phyloP scores from a whole-genome alignment of 1,140 invertebrate genomes.

The Hestina assimilis region DNA sequence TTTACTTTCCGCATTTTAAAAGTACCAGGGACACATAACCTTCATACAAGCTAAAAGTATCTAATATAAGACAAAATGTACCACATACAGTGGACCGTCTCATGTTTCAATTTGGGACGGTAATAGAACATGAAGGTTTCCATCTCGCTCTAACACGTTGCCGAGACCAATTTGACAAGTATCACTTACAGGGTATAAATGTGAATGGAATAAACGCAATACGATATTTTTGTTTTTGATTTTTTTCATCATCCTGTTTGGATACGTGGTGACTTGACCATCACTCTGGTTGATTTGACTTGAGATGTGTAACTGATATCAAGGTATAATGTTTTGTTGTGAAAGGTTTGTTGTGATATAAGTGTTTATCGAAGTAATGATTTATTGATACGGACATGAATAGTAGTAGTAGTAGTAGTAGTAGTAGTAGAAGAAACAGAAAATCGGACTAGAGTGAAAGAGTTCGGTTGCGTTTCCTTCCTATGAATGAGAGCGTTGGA shows the following conservation, averaged over 20 bases:
- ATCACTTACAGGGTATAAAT: conserved; percentile 39
- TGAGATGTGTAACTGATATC: too few species aligned
- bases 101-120: conserved; percentile 41
- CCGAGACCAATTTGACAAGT: conserved; percentile 38
- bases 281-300: neutral
- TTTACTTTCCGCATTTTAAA: too few species aligned
- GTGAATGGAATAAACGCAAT: neutral
- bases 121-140: conserved; percentile 32
- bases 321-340: neutral
- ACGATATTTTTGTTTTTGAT: neutral
- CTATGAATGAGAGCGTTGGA: too few species aligned
- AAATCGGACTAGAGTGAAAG: too few species aligned
- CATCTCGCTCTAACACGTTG: conserved; percentile 22
- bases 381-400: too few species aligned
- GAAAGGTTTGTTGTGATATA: too few species aligned
- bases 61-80: neutral
- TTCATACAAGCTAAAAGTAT: neutral
- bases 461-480: too few species aligned
- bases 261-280: conserved; percentile 1
- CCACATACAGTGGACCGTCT: conserved; percentile 13
- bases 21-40: too few species aligned
- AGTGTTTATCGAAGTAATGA: too few species aligned
- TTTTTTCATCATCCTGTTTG: neutral
- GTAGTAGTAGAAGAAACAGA: too few species aligned
- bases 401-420: too few species aligned